phyloP scores from a whole-genome alignment of 1,140 invertebrate species.

The Drosophila biarmipes region DNA sequence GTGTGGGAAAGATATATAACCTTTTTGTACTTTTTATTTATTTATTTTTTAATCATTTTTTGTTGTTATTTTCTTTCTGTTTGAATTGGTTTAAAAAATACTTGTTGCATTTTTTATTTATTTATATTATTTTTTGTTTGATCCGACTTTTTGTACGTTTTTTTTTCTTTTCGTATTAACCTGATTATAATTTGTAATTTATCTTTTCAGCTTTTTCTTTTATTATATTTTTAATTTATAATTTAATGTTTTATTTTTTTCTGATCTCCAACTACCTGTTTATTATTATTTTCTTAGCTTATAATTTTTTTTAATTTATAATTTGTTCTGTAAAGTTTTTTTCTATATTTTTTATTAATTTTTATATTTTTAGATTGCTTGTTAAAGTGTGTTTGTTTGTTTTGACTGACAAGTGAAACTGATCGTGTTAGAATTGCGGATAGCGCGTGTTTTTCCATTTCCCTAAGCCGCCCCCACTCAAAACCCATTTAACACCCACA shows the following conservation, averaged over 20 bases:
- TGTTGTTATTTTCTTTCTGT: too few relatives aligned
- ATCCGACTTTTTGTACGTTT: not conserved
- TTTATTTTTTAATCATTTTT: not conserved
- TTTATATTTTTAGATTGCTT: not conserved
- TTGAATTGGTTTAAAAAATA: too few relatives aligned
- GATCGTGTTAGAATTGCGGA: conserved; percentile 59
- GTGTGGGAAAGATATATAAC: not conserved
- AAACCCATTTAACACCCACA: not conserved
- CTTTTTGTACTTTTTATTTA: not conserved
- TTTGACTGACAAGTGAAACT: conserved; percentile 60
- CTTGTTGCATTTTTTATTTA: too few relatives aligned
- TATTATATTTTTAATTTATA: too few relatives aligned
- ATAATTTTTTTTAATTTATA: not conserved
- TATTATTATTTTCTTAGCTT: too few relatives aligned
- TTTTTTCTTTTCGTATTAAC: too few relatives aligned
- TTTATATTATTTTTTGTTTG: not conserved
- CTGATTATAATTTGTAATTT: too few relatives aligned
- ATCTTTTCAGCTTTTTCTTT: too few relatives aligned
- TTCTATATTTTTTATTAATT: not conserved
- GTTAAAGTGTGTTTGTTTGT: conserved; percentile 7
- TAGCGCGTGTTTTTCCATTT: conserved; percentile 34
- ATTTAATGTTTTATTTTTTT: too few relatives aligned
- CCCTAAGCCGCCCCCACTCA: not conserved
- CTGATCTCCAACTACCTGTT: too few relatives aligned
- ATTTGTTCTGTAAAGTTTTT: not conserved